phyloP scores from a whole-genome alignment of 2,888 invertebrate genomes.

The Hypomecis punctinalis region DNA sequence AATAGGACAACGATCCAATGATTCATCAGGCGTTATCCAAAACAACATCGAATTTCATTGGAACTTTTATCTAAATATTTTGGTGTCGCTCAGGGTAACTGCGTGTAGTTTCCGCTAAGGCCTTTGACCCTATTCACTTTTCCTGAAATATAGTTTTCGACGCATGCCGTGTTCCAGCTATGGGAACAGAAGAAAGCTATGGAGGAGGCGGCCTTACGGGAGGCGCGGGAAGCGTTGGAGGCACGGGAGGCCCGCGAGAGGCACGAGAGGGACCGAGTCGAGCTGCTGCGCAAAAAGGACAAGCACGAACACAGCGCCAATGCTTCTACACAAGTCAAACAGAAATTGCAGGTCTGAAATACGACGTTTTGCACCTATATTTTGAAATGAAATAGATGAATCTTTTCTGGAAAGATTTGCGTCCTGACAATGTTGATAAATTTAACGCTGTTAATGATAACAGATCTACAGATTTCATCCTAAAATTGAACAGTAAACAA shows the following conservation, averaged over 20 bases:
- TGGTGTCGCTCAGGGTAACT: constrained; percentile 21
- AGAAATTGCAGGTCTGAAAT: constrained; percentile 91
- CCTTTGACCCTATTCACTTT: constrained; percentile 27
- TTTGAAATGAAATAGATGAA: background rate
- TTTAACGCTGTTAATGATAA: background rate
- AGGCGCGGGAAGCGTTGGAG: constrained; percentile 91
- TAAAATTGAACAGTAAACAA: background rate
- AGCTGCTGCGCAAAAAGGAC: constrained; percentile 95
- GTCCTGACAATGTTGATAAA: background rate
- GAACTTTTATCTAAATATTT: background rate
- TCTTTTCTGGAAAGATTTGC: background rate
- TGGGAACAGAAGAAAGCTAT: constrained; percentile 96
- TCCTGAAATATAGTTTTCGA: constrained; percentile 44
- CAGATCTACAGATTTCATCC: background rate
- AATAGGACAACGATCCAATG: constrained; percentile 6
- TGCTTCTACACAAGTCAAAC: constrained; percentile 98
- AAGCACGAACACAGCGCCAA: constrained; percentile 98
- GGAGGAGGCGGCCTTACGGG: constrained; percentile 92
- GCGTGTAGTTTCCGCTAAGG: constrained; percentile 18
- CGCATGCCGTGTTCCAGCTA: constrained; percentile 84
- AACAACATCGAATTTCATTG: constrained; percentile 1
- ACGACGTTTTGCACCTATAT: background rate
- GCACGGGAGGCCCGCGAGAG: constrained; percentile 88
- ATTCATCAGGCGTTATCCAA: constrained; percentile 1
- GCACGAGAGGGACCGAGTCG: constrained; percentile 92